Base-by-base conservation (phyloP, 2,888 invertebrate genomes). In the Thymelicus lineola region DNA sequence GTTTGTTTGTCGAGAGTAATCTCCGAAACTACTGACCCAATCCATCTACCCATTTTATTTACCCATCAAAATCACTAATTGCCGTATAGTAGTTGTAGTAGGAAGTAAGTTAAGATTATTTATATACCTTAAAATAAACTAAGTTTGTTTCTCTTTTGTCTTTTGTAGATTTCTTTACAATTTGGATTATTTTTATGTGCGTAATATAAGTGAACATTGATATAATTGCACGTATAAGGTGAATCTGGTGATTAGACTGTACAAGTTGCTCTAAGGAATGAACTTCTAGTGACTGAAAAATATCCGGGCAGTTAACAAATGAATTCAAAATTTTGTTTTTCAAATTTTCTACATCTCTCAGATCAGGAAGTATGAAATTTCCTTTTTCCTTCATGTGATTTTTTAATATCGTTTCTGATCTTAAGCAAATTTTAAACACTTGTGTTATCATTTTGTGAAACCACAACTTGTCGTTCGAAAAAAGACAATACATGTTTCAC, bases 371-470 rank as follows among this genome's bases (percentile, higher is more conserved):
- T 50, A 50, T 15, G 15, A 50, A 15, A 15, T 50, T 12, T 15
- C 50, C 50, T 50, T 50, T 50, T 50, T 50, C 50, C 15, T 50
- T 50, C 15, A 50, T 15, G 6, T 50, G 15, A 15, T 14, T 50
- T 50, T 50, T 50, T n/a, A 67, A 38, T 0, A 67, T 38, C 20
- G 46, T 42, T 60, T 65, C 70, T 15, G 59, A 64, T n/a, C 36
- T 48, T 6, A 65, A 5, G 35, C 70, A 70, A 50, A 70, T 50
- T 50, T 50, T 65, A 64, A 58, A 72, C 14, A 69, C 36, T n/a
- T n/a, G n/a, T n/a, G n/a, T n/a, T n/a, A 75, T 66, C 20, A 75
- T 55, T 64, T 75, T 75, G 59, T 75, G 75, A 62, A 71, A 73
- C 68, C 63, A 72, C 35, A 70, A 38, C 62, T 73, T 71, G 17